Base-by-base conservation (phyloP, 2,797 vertebrate species). In the Chlorospingus flavigularis region DNA sequence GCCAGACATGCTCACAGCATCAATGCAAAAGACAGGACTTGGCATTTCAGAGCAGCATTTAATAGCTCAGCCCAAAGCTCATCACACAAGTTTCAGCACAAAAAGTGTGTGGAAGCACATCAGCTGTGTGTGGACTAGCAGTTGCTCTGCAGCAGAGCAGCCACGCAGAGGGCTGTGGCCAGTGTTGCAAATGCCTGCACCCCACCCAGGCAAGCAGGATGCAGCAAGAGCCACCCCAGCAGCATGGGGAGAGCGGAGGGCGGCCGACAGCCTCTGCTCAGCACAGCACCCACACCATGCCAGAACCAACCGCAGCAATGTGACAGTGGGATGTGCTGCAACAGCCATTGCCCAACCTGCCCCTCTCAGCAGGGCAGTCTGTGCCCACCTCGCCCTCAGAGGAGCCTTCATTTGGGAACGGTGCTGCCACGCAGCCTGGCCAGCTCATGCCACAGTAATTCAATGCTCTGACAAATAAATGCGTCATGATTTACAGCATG, bases 291-390 rank as follows among this genome's bases (percentile, higher is more conserved):
- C 51, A 33, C 60, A 28, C 47, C 63, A 19, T 0, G 10, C 75
- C 7, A 53, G 73, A 61, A 18, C 18, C 1, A 0, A 17, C 45
- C 0, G 0, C 54, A 33, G 82, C 39, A 30, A n/a, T 1, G 11
- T 6, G 1, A 48, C 2, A 4, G 26, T 1, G 3, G 25, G 61
- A 58, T 1, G 0, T 21, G 68, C 43, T 35, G 48, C 2, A 1
- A 54, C 35, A 48, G 50, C 26, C 37, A 71, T 30, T 61, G n/a
- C 76, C 30, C 58, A 30, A 9, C 20, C 1, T 25, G 10, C 21
- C 55, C 61, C 43, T 48, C n/a, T 4, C 28, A 75, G 85, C 18
- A 37, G 66, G 63, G 54, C 57, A 65, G 28, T 6, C 67, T 47
- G 43, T 4, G 45, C 53, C 72, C 91, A 83, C 53, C 48, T 71